Percentiles rank a stretch among this genome's conserved stretches.
Evolutionary conservation across 2,797 vertebrate genomes (phyloP).

Genomic region (Phaenicophaeus curvirostris): DNA sequence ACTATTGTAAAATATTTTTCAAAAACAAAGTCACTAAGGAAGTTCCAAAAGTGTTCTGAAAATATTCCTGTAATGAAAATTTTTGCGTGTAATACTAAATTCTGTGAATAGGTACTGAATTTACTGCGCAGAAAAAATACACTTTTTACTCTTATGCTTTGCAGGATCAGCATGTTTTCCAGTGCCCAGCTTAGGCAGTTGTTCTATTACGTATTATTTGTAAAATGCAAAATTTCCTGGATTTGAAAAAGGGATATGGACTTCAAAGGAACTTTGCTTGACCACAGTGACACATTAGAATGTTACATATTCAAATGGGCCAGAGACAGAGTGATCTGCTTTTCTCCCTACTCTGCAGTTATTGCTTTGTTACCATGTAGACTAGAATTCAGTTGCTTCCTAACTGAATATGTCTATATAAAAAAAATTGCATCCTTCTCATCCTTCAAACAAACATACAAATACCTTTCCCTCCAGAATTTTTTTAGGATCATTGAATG

Average conservation of each 20-base stretch:
- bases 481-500: background rate
- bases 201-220: background rate
- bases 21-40: background rate
- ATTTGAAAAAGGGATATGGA: background rate
- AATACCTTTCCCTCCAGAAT: background rate
- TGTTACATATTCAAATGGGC: slow-evolving; percentile 17
- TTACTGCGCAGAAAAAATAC: background rate
- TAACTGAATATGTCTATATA: background rate
- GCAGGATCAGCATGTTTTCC: background rate
- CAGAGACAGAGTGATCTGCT: background rate
- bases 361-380: background rate
- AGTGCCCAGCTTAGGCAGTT: background rate
- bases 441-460: background rate
- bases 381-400: background rate
- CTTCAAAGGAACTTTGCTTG: background rate
- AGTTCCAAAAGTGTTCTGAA: background rate
- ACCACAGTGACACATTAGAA: background rate
- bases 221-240: background rate
- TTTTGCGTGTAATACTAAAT: background rate
- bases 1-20: background rate
- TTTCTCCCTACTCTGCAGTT: slow-evolving; percentile 27
- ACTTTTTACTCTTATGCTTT: background rate
- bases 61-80: background rate
- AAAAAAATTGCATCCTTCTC: background rate
- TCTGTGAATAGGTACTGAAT: background rate